Base-by-base conservation (phyloP, 2,888 invertebrate species). In the Malthinus flaveolus region DNA sequence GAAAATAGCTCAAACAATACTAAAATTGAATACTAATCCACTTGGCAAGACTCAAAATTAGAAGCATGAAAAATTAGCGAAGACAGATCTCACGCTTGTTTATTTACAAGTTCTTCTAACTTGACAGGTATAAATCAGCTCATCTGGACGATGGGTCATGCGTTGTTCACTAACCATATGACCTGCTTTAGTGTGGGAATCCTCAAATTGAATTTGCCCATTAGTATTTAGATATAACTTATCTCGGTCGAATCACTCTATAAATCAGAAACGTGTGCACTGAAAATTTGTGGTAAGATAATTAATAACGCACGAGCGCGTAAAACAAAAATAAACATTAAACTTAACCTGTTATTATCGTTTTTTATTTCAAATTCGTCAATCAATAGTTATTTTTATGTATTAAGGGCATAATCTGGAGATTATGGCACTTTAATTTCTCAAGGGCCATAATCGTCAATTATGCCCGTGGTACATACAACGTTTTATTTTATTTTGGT, bases 171-270 rank as follows among this genome's bases (percentile, higher is more conserved):
- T 46, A 54, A 45, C 15, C 23, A 39, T 54, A 54, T 62, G 62
- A 59, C 62, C 62, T 56, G 59, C 49, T 62, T 62, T 56, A 56
- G 56, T 62, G 62, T 62, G 62, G 62, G 62, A 62, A 62, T 62
- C 52, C 49, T 59, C 48, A 59, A 62, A 62, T 62, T 62, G 59
- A 62, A 62, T 62, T 59, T 52, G 51, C 52, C 53, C 51, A 51
- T 62, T 62, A 59, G 54, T 47, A 56, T 53, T 60, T 56, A 44
- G 56, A 56, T 56, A 34, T 36, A 60, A 53, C 37, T 34, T 49
- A 50, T 36, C 39, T 36, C 37, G 34, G 50, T 46, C 45, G 36
- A 37, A 42, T 42, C 50, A 45, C 49, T 56, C 52, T 57, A 61
- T 61, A 61, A 54, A 61, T 61, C 54, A 61, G 45, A 49, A 49